Percentiles rank a stretch among this genome's conserved stretches.
Evolutionary conservation across 53 echinoderm and acorn worm species (phyloP).

Genomic region (Patiria pectinifera): DNA sequence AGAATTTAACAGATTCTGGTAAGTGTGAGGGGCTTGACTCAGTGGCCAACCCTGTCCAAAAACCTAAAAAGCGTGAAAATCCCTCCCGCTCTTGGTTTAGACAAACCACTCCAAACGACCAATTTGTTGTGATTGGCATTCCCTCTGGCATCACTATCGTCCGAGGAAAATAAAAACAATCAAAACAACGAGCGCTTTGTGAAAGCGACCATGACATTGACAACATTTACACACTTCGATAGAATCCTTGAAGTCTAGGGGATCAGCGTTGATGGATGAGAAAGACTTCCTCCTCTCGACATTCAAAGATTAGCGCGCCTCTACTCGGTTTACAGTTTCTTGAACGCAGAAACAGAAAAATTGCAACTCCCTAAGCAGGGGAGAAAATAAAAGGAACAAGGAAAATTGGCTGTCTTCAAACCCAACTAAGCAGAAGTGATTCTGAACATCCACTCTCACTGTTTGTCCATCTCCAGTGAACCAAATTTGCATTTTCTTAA

Average conservation of each 20-base stretch:
- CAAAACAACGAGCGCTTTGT: neutral
- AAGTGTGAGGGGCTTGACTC: slow-evolving; percentile 8
- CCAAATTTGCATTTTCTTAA: neutral
- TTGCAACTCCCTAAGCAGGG: neutral
- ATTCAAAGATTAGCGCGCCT: neutral
- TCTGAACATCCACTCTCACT: neutral
- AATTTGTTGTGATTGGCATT: slow-evolving; percentile 52
- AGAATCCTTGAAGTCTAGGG: neutral
- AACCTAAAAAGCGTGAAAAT: slow-evolving; percentile 56
- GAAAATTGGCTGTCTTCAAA: neutral
- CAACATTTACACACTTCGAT: neutral
- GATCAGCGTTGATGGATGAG: neutral
- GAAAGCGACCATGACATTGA: neutral
- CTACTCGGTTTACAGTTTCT: neutral
- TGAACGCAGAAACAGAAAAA: slow-evolving; percentile 7
- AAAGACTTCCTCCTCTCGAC: neutral
- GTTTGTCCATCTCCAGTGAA: neutral
- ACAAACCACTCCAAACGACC: slow-evolving; percentile 12
- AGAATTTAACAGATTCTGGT: slow-evolving; percentile 52
- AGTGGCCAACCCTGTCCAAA: slow-evolving; percentile 21
- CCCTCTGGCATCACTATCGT: slow-evolving; percentile 9
- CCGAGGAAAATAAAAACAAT: neutral
- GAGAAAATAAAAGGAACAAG: neutral
- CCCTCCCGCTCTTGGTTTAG: neutral
- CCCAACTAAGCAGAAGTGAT: neutral